A percentile compares a stretch with the other conserved stretches of the same genome.
Conservation (phyloP, 2,797 vertebrate genomes). For the Steatocranus sp. region DNA sequence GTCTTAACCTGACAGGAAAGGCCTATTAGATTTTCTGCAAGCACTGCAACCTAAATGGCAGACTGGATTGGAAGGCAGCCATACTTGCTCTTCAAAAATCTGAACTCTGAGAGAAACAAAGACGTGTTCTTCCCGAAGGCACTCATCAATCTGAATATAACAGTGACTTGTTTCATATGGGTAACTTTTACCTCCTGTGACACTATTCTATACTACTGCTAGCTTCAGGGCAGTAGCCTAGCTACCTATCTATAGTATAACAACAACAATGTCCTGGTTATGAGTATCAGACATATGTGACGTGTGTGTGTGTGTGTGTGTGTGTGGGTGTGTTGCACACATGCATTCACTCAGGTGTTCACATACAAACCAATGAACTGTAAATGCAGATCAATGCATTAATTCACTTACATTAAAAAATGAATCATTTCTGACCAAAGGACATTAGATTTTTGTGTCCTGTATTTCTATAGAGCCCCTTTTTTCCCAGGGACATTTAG, state of each 20-base stretch:
- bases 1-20: not conserved
- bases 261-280: not conserved
- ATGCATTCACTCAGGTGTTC: not conserved
- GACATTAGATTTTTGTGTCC: not conserved
- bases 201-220: not conserved
- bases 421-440: not conserved
- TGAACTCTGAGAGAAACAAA: constrained; percentile 11
- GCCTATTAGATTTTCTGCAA: not conserved
- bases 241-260: not conserved
- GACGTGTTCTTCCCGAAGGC: constrained; percentile 4
- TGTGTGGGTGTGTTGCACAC: not conserved
- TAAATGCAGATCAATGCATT: not conserved
- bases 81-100: not conserved
- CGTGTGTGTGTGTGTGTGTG: not conserved
- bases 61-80: constrained; percentile 5
- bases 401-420: not conserved
- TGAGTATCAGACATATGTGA: not conserved
- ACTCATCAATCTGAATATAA: constrained; percentile 33
- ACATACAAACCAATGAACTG: not conserved
- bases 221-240: constrained; percentile 3
- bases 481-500: not conserved
- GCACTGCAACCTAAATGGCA: not conserved
- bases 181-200: constrained; percentile 6
- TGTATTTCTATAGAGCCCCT: not conserved
- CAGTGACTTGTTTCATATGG: constrained; percentile 16